A percentile compares a stretch with the other conserved stretches of the same genome.
These are phyloP conservation scores for Rhopalosiphum maidis DNA, from an alignment of 1,140 invertebrate species.

Conservation along the genomic window DNA sequence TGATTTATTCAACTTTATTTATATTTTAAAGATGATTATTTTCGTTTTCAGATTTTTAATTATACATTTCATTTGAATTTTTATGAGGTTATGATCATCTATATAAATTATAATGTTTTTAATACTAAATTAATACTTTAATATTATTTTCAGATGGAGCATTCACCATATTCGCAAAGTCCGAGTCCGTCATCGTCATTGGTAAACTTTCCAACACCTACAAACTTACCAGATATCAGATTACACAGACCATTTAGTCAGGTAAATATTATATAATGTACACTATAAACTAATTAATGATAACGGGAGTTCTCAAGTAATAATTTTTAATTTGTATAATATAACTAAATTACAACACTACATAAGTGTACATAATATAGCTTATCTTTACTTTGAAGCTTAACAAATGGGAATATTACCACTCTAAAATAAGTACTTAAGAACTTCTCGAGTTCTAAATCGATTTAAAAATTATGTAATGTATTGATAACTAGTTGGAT, in stretches of 20 bases:
- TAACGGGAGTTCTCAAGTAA: not conserved
- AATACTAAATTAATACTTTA: not conserved
- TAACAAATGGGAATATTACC: not conserved
- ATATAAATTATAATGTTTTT: not conserved
- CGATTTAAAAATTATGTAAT: constrained; percentile 21
- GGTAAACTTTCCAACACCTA: constrained; percentile 33
- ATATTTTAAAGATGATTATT: not conserved
- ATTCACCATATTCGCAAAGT: constrained; percentile 46
- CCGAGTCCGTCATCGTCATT: constrained; percentile 49
- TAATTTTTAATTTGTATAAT: not conserved
- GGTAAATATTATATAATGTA: constrained; percentile 32
- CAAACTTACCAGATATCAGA: constrained; percentile 46
- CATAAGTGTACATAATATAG: not conserved
- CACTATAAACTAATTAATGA: not conserved
- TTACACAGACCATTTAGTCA: constrained; percentile 53
- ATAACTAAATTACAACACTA: constrained; percentile 28
- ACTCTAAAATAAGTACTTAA: constrained; percentile 40
- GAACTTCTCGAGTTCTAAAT: constrained; percentile 8
- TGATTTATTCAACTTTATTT: not conserved
- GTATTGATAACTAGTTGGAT: constrained; percentile 32
- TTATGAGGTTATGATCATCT: not conserved
- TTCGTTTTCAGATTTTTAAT: not conserved
- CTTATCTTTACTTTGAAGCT: constrained; percentile 28
- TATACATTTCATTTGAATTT: not conserved
- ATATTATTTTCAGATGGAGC: constrained; percentile 48